Base-by-base conservation (phyloP, 1,140 invertebrate genomes). In the Papilio polytes region DNA sequence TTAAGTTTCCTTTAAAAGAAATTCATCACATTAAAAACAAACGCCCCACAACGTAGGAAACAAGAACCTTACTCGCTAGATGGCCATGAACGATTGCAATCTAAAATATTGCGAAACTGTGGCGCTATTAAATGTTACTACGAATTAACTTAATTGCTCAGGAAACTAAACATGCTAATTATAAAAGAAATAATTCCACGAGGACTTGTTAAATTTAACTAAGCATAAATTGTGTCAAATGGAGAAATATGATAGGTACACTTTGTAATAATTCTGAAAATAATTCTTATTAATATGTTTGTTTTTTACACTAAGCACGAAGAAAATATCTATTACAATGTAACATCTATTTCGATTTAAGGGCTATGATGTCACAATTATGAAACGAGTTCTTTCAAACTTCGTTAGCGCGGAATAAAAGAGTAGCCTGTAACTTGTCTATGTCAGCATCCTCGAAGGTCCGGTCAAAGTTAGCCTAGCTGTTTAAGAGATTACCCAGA, bases 41-140 rank as follows among this genome's bases (percentile, higher is more conserved):
- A 66, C 13, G 63, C 36, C 1, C 15, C 12, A 66, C 63, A 13
- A 70, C 26, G 13, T 70, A 66, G 63, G 22, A 70, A 70, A 13
- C 63, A 70, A 70, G 26, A 70, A 70, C 26, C 26, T 70, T 31
- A 70, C 26, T 70, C 63, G 26, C 63, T 70, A 31, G 4, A 70
- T 70, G 63, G 15, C 63, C 63, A 70, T 70, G 63, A 70, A 70
- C 63, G 63, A 70, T 70, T 31, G 63, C 63, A 70, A 70, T 70
- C 63, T 70, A 31, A 70, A 70, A 70, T 36, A 70, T 70, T 70
- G 63, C 63, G 63, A 70, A 70, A 70, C 63, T 15, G 13, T 70
- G 13, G 26, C 26, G 63, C 63, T 31, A 70, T 70, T 70, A 70
- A 70, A 70, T 70, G 63, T 31, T 70, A 70, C 63, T 70, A 15